Conservation (phyloP, 2,113 vertebrate species). For the Nibea coibor region DNA sequence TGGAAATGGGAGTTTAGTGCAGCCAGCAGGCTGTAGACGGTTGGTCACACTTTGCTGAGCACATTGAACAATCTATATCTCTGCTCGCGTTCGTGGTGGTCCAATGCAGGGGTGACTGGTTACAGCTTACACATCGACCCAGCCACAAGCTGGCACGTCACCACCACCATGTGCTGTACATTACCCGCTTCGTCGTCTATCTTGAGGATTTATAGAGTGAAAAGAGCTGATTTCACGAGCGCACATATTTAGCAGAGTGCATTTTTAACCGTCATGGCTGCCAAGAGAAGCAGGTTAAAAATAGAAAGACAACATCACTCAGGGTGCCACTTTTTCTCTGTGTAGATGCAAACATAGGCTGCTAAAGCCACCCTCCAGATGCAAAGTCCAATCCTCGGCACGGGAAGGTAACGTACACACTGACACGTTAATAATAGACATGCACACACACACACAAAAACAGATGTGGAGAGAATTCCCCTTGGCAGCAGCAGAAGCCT, state of each 20-base stretch:
- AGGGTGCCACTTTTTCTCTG: slow-evolving; percentile 27
- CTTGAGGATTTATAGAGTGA: slow-evolving; percentile 20
- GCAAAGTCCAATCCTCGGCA: slow-evolving; percentile 37
- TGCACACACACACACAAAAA: slow-evolving; percentile 58
- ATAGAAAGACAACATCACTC: slow-evolving; percentile 54
- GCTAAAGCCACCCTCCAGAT: slow-evolving; percentile 39
- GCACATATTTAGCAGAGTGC: slow-evolving; percentile 25
- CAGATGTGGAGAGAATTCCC: slow-evolving; percentile 82
- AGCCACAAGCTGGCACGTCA: slow-evolving; percentile 47
- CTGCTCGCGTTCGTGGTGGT: slow-evolving; percentile 65
- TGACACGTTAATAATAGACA: slow-evolving; percentile 49
- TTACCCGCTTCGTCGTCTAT: slow-evolving; percentile 15
- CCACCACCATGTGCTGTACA: slow-evolving; percentile 13
- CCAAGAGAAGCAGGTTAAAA: slow-evolving; percentile 56
- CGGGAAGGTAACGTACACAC: slow-evolving; percentile 47
- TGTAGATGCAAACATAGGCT: slow-evolving; percentile 27
- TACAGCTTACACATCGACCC: slow-evolving; percentile 58
- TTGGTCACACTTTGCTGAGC: slow-evolving; percentile 66
- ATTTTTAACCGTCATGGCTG: slow-evolving; percentile 41
- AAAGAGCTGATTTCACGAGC: slow-evolving; percentile 29
- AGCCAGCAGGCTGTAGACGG: slow-evolving; percentile 48
- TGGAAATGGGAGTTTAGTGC: slow-evolving; percentile 53
- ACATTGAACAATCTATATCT: slow-evolving; percentile 58
- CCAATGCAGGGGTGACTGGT: slow-evolving; percentile 51
- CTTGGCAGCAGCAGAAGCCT: slow-evolving; percentile 73